Evolutionary conservation across 2,888 invertebrate species (phyloP).

Genomic region (Andrena marginata): DNA sequence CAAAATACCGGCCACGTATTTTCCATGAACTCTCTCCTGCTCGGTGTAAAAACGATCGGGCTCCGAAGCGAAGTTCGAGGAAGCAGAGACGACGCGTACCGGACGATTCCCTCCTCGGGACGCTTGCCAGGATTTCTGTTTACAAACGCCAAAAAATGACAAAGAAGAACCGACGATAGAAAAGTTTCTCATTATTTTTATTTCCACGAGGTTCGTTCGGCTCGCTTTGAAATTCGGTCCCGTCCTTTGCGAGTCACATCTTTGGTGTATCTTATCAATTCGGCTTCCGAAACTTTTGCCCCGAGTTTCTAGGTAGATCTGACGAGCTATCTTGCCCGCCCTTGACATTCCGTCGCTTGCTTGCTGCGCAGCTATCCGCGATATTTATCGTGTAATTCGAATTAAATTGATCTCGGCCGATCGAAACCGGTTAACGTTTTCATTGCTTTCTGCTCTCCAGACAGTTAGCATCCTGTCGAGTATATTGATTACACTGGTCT

Average conservation of each 20-base stretch:
- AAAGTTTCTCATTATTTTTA: constrained; percentile 68
- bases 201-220: not conserved
- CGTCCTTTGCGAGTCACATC: constrained; percentile 37
- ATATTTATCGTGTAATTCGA: constrained; percentile 42
- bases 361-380: constrained; percentile 10
- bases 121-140: constrained; percentile 78
- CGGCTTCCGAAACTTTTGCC: constrained; percentile 51
- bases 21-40: constrained; percentile 32
- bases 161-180: constrained; percentile 66
- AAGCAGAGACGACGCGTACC: constrained; percentile 24
- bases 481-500: constrained; percentile 40
- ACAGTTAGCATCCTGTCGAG: constrained; percentile 41
- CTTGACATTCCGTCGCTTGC: constrained; percentile 14
- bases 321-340: not conserved
- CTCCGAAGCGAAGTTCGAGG: constrained; percentile 6
- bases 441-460: constrained; percentile 38
- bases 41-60: constrained; percentile 28
- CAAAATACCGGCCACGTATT: constrained; percentile 26
- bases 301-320: not conserved
- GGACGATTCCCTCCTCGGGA: constrained; percentile 55
- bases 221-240: constrained; percentile 58
- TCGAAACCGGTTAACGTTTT: constrained; percentile 51
- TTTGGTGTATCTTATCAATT: constrained; percentile 62
- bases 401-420: constrained; percentile 39
- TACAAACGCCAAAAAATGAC: constrained; percentile 79